phyloP scores from a whole-genome alignment of 2,797 vertebrate genomes.

The Crax fasciolata region DNA sequence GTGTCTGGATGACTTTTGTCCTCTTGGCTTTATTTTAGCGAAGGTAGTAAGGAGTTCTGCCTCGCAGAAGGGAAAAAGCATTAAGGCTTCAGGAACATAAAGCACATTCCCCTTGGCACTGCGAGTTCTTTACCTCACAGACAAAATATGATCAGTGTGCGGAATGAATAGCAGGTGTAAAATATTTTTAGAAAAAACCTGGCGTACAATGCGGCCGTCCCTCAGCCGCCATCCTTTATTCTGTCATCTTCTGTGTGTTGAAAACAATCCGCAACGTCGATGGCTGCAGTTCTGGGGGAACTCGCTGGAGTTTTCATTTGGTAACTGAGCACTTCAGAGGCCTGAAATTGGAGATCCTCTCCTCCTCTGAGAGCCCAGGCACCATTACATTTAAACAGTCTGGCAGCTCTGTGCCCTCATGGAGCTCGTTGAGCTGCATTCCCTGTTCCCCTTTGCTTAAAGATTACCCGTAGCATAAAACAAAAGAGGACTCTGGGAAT shows the following conservation, averaged over 20 bases:
- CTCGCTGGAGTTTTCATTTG: background rate
- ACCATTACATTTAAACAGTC: background rate
- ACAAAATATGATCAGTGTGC: slow-evolving; percentile 80
- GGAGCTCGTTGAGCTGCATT: background rate
- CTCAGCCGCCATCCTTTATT: background rate
- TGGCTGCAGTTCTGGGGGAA: background rate
- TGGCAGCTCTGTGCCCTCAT: background rate
- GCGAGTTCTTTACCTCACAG: slow-evolving; percentile 66
- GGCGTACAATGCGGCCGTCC: background rate
- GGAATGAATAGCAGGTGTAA: slow-evolving; percentile 76
- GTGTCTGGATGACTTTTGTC: slow-evolving; percentile 3
- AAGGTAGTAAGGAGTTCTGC: slow-evolving; percentile 66
- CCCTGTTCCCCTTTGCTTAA: background rate
- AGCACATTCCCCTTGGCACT: slow-evolving; percentile 67
- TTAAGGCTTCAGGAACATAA: slow-evolving; percentile 73
- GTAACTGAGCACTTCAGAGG: background rate
- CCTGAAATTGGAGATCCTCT: background rate
- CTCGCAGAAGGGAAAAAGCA: slow-evolving; percentile 73
- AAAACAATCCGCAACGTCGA: background rate
- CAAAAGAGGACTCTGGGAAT: slow-evolving; percentile 9
- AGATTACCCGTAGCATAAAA: background rate
- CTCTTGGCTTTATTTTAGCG: slow-evolving; percentile 60
- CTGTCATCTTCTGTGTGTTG: slow-evolving; percentile 18
- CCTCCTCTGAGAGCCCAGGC: background rate
- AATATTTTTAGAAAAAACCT: slow-evolving; percentile 84